phyloP scores from a whole-genome alignment of 2,888 invertebrate species.

The Pammene aurita region DNA sequence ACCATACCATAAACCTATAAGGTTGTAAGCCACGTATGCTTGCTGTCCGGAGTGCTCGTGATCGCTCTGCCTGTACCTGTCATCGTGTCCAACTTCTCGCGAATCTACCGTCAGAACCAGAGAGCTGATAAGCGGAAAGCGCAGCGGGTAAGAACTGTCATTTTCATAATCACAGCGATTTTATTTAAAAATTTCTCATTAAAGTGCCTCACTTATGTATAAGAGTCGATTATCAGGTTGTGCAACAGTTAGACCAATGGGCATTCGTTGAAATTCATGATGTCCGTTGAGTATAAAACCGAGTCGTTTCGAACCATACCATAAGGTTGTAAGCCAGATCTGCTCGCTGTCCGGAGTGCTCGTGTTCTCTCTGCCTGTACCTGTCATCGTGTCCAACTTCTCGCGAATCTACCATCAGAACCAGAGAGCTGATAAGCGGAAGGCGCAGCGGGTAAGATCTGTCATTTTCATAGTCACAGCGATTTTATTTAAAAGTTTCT shows the following conservation, averaged over 20 bases:
- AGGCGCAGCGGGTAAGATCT: slow-evolving; percentile 96
- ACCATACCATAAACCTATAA: slow-evolving; percentile 78
- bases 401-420: slow-evolving; percentile 99
- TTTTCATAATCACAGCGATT: background rate
- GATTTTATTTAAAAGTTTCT: no score
- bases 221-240: no score
- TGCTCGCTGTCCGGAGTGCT: slow-evolving; percentile 99
- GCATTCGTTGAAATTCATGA: background rate
- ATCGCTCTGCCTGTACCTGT: slow-evolving; percentile 99
- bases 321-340: no score
- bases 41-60: slow-evolving; percentile 98
- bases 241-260: background rate
- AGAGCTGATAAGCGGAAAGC: slow-evolving; percentile 99
- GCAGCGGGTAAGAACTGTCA: slow-evolving; percentile 91
- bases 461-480: background rate
- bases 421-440: slow-evolving; percentile 99
- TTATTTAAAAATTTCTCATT: no score
- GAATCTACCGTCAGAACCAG: slow-evolving; percentile 99
- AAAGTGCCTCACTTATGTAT: no score
- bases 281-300: no score
- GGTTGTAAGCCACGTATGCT: slow-evolving; percentile 99
- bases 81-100: slow-evolving; percentile 99
- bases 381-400: slow-evolving; percentile 99
- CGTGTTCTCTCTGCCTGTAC: slow-evolving; percentile 99
- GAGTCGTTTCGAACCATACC: no score